These are phyloP conservation scores for Planococcus citri DNA, from an alignment of 1,140 invertebrate species.

Conservation along the genomic window DNA sequence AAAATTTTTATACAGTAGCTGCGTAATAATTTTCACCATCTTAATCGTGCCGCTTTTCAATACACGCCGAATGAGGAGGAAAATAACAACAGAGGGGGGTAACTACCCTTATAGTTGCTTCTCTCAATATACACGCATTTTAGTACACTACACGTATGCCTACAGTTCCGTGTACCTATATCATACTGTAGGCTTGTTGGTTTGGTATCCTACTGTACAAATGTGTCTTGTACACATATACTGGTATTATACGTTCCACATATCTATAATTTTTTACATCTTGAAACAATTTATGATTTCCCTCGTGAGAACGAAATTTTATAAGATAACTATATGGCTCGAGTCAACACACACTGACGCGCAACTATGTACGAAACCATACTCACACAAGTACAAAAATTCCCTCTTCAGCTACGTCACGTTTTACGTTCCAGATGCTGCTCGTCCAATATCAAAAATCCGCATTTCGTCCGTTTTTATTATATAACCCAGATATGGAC, in stretches of 20 bases:
- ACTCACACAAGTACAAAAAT: not conserved
- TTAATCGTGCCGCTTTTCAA: not conserved
- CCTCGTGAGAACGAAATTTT: not conserved
- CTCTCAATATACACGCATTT: not conserved
- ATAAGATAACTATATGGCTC: constrained; percentile 5
- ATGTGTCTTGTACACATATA: not conserved
- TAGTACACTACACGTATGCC: not conserved
- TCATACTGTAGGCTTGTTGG: too few species aligned
- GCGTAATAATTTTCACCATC: not conserved
- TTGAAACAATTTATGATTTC: constrained; percentile 19
- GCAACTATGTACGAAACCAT: not conserved
- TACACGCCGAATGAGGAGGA: not conserved
- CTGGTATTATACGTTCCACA: constrained; percentile 3
- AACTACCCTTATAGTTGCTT: too few species aligned
- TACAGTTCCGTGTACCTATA: not conserved
- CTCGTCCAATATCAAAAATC: constrained; percentile 15
- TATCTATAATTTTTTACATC: constrained; percentile 15
- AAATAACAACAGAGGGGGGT: not conserved
- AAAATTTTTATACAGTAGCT: too few species aligned
- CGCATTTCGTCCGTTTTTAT: constrained; percentile 15
- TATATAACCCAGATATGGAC: not conserved
- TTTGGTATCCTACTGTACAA: too few species aligned
- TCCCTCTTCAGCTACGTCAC: not conserved
- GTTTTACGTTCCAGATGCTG: constrained; percentile 15
- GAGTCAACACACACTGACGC: not conserved